Base-by-base conservation (phyloP, 2,797 vertebrate genomes). In the Melanotaenia trifasciata region DNA sequence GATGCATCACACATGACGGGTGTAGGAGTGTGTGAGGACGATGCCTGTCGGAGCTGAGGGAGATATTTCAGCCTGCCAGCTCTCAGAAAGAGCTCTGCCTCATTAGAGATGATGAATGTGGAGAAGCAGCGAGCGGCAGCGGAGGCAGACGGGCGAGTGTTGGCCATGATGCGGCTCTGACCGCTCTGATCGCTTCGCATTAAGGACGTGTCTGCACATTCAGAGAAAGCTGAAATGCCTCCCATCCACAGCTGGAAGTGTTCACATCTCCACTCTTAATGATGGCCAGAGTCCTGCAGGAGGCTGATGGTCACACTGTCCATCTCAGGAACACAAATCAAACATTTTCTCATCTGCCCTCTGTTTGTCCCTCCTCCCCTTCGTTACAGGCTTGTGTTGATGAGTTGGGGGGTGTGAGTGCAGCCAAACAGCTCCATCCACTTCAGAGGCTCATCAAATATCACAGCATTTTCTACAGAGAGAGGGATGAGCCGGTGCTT, bases 41-140 rank as follows among this genome's bases (percentile, higher is more conserved):
- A 35, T 1, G 68, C 59, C 9, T 51, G 40, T 62, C 51, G 8
- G 3, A 32, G 71, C 47, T n/a, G 20, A 73, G 64, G 63, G 51
- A 58, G 47, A 70, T 43, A 28, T 58, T 70, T 61, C 59, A 38
- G 36, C 36, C 59, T 9, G 58, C 58, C 33, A 16, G 64, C 57
- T 45, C 71, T 58, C 74, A 59, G 35, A 59, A 14, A 69, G 74
- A 58, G 51, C 67, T 62, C 14, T 43, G 78, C 67, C 80, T 83
- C 80, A 79, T 85, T 83, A 83, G 61, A 76, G 70, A 74, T 83
- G 85, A 85, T 79, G 67, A 66, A 83, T 77, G 78, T 7, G 77
- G 40, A 24, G 50, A 51, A 24, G 50, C 50, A 51, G 50, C 47
- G 18, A 51, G 47, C 9, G 47, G n/a, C 50, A n/a, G 50, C 18